Base-by-base conservation (phyloP, 2,888 invertebrate genomes). In the Sesia bembeciformis region DNA sequence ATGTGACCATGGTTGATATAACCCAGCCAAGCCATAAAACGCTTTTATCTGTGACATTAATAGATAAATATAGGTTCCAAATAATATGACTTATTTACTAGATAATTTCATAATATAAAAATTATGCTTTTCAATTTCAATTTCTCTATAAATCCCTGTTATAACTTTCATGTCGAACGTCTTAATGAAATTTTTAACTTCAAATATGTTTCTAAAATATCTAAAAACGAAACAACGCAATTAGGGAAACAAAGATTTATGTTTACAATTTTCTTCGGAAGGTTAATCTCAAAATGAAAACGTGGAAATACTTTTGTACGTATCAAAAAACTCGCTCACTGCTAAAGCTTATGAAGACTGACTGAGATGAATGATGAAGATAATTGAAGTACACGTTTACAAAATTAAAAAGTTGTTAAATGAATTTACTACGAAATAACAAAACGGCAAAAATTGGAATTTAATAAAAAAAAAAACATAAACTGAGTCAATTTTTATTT, bases 321-420 rank as follows among this genome's bases (percentile, higher is more conserved):
- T 75, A 79, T 76, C 79, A 82, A 81, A 66, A 70, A 66, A 63
- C 61, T 72, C 65, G 65, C 71, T 72, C 63, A 67, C 62, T 57
- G 54, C 61, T 58, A 58, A 61, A 67, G 68, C 67, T 76, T 79
- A 78, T 79, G 75, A 81, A 78, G 68, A 68, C 66, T 72, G 81
- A 82, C 83, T 77, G 76, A 81, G 82, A 84, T 80, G 76, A 82
- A 84, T 82, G 76, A 68, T 70, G 68, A 52, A 72, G 72, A 77
- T 81, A 83, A 83, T 83, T 81, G 76, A 76, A 78, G 74, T 67
- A 68, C 68, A 68, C 70, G 69, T 72, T 71, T 68, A 64, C 23
- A 72, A 76, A 75, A 76, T 75, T 74, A 70, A 72, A 76, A 78
- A 71, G 60, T 69, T 58, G 60, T 62, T 55, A 57, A 59, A 63